Evolutionary conservation across 2,888 invertebrate species (phyloP).

Genomic region (Cacoxenus indagator): DNA sequence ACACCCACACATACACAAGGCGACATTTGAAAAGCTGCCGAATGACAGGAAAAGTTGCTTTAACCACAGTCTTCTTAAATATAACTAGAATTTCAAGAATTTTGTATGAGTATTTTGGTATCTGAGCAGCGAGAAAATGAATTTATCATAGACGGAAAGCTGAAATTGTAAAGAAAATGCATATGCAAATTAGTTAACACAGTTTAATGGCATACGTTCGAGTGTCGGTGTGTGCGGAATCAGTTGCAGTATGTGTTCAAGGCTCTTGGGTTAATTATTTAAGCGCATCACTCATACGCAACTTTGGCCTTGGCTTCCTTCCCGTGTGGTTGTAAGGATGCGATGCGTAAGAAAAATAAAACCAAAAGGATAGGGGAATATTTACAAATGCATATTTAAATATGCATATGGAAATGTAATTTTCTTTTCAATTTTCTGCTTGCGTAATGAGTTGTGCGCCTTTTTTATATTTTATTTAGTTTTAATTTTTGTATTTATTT

Average conservation of each 20-base stretch:
- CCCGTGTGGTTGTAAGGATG: background rate
- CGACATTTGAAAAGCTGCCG: too few species aligned
- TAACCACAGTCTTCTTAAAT: too few species aligned
- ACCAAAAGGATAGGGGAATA: background rate
- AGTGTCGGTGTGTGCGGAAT: background rate
- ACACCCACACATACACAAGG: too few species aligned
- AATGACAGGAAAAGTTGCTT: too few species aligned
- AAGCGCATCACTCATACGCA: background rate
- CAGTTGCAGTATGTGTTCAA: constrained; percentile 33
- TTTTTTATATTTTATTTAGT: background rate
- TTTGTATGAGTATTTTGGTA: too few species aligned
- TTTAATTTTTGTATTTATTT: background rate
- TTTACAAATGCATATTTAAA: constrained; percentile 7
- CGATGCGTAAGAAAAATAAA: background rate
- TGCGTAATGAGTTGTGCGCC: background rate
- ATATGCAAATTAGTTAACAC: too few species aligned
- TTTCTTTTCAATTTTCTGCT: background rate
- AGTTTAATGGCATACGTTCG: too few species aligned
- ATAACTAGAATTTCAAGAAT: too few species aligned
- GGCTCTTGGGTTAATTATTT: constrained; percentile 47
- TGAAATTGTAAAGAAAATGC: too few species aligned
- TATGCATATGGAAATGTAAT: constrained; percentile 9
- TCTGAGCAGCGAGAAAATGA: too few species aligned
- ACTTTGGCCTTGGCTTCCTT: too few species aligned
- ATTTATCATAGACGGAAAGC: too few species aligned